These are phyloP conservation scores for Hyles lineata DNA, from an alignment of 2,888 invertebrate genomes.

Conservation along the genomic window DNA sequence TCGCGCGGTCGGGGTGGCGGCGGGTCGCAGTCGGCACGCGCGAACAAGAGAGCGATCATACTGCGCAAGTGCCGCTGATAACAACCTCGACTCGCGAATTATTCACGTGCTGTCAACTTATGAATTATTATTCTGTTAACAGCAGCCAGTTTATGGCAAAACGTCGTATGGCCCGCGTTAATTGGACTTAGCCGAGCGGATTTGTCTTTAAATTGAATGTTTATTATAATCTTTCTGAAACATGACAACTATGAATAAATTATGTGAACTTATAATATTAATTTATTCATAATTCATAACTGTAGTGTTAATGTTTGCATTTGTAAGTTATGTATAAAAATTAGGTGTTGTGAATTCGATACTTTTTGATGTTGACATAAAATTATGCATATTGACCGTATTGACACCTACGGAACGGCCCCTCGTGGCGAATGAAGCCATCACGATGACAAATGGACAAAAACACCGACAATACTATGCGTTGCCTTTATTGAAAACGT, in stretches of 20 bases:
- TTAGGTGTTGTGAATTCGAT: slow-evolving; percentile 3
- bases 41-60: slow-evolving; percentile 67
- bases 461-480: slow-evolving; percentile 30
- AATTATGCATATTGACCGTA: slow-evolving; percentile 60
- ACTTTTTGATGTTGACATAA: slow-evolving; percentile 55
- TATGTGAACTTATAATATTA: slow-evolving; percentile 30
- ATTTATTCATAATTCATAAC: slow-evolving; percentile 30
- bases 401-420: slow-evolving; percentile 52
- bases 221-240: slow-evolving; percentile 39
- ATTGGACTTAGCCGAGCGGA: slow-evolving; percentile 52
- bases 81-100: slow-evolving; percentile 74
- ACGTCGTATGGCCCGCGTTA: slow-evolving; percentile 57
- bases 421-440: slow-evolving; percentile 45
- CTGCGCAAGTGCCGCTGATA: slow-evolving; percentile 78
- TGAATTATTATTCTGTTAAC: slow-evolving; percentile 76
- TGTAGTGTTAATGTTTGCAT: slow-evolving; percentile 9
- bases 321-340: not conserved
- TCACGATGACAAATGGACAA: slow-evolving; percentile 45
- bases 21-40: slow-evolving; percentile 66
- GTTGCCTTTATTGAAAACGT: slow-evolving; percentile 28
- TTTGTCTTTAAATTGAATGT: slow-evolving; percentile 44
- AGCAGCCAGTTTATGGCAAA: slow-evolving; percentile 63
- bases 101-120: slow-evolving; percentile 80
- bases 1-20: slow-evolving; percentile 50
- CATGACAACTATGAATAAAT: slow-evolving; percentile 37